phyloP scores from a whole-genome alignment of 2,113 vertebrate species.

The Acanthisitta chloris region DNA sequence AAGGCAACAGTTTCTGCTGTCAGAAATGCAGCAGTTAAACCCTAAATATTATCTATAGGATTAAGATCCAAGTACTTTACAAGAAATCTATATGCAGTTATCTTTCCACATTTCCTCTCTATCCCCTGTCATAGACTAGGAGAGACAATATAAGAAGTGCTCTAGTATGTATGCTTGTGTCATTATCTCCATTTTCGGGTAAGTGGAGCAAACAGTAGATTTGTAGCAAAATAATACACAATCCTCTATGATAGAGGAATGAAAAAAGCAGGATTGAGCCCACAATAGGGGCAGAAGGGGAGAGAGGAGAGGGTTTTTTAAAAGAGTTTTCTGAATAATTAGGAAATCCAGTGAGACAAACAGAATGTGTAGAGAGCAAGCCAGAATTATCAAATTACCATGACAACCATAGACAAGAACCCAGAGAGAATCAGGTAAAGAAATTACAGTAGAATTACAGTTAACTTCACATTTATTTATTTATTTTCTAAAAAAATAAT shows the following conservation, averaged over 20 bases:
- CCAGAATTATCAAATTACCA: slow-evolving; percentile 72
- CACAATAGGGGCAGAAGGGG: background rate
- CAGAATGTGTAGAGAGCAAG: slow-evolving; percentile 35
- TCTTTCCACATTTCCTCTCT: slow-evolving; percentile 14
- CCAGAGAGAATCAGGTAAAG: slow-evolving; percentile 73
- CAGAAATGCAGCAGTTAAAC: slow-evolving; percentile 63
- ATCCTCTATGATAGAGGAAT: slow-evolving; percentile 13
- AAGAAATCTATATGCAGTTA: slow-evolving; percentile 2
- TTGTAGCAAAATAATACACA: slow-evolving; percentile 47
- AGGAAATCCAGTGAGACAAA: slow-evolving; percentile 71
- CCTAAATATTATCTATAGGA: background rate
- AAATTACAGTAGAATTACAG: slow-evolving; percentile 57
- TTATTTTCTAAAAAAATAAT: background rate
- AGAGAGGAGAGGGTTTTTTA: slow-evolving; percentile 27
- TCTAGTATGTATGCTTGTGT: slow-evolving; percentile 5
- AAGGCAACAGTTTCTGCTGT: slow-evolving; percentile 60
- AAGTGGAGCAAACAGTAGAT: slow-evolving; percentile 45
- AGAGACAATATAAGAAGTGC: slow-evolving; percentile 19
- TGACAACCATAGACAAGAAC: slow-evolving; percentile 74
- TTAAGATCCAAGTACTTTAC: background rate
- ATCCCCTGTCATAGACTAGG: background rate
- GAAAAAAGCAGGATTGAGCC: slow-evolving; percentile 24
- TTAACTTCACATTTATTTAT: slow-evolving; percentile 13
- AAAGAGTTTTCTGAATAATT: slow-evolving; percentile 71
- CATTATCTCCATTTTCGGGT: slow-evolving; percentile 45